Conservation (phyloP, 2,797 vertebrate genomes). For the Sebastiscus tertius region DNA sequence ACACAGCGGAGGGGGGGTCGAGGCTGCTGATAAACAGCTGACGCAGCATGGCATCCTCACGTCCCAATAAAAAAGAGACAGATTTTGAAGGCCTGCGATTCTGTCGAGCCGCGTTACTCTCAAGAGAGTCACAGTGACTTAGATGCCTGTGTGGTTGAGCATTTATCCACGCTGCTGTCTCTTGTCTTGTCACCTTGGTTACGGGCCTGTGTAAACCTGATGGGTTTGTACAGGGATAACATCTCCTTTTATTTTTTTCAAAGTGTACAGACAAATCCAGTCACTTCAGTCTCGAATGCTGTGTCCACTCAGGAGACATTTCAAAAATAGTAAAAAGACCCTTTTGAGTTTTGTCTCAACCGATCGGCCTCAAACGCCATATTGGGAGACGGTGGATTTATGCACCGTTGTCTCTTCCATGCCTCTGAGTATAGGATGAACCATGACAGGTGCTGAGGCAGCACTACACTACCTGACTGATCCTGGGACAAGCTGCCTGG, state of each 20-base stretch:
- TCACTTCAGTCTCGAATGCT: neutral
- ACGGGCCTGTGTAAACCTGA: neutral
- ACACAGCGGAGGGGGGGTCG: neutral
- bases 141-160: neutral
- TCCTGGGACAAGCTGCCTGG: constrained; percentile 9
- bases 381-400: neutral
- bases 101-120: neutral
- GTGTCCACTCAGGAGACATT: neutral
- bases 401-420: neutral
- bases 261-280: neutral
- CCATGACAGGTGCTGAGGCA: constrained; percentile 35
- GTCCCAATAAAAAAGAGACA: neutral
- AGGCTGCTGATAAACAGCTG: neutral
- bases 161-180: neutral
- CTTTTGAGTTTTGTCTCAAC: neutral
- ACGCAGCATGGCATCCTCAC: neutral
- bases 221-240: neutral
- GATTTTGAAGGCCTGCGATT: neutral
- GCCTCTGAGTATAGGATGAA: neutral
- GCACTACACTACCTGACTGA: neutral
- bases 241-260: neutral
- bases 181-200: neutral
- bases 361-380: neutral
- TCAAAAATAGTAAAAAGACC: neutral
- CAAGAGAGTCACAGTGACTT: neutral